These are phyloP conservation scores for Drosophila bocki DNA, from an alignment of 1,140 invertebrate species.

Conservation along the genomic window DNA sequence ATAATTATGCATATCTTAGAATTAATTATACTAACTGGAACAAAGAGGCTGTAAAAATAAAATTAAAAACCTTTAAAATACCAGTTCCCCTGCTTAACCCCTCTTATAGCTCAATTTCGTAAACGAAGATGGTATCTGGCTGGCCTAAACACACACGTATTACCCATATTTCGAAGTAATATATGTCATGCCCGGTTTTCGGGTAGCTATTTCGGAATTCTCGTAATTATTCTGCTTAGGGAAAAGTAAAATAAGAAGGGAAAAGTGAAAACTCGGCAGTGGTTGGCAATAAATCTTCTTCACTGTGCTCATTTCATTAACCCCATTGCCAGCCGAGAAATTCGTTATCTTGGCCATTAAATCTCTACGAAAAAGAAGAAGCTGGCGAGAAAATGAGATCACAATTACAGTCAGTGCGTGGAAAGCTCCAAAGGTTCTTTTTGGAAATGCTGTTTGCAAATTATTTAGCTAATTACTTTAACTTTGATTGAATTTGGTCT, in stretches of 20 bases:
- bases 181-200: slow-evolving; percentile 31
- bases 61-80: neutral
- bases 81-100: neutral
- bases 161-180: slow-evolving; percentile 9
- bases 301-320: slow-evolving; percentile 65
- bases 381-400: slow-evolving; percentile 31
- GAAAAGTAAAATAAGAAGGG: slow-evolving; percentile 12
- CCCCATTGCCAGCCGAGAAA: slow-evolving; percentile 57
- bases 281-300: slow-evolving; percentile 75
- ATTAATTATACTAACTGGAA: neutral
- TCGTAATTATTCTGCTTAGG: slow-evolving; percentile 26
- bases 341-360: slow-evolving; percentile 53
- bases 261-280: slow-evolving; percentile 70
- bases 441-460: slow-evolving; percentile 10
- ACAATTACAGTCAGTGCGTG: slow-evolving; percentile 52
- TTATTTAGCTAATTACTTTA: slow-evolving; percentile 3
- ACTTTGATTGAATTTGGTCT: slow-evolving; percentile 13
- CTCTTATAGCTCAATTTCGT: slow-evolving; percentile 1
- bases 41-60: slow-evolving; percentile 5
- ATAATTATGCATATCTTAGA: neutral
- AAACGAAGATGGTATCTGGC: neutral
- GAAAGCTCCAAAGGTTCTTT: slow-evolving; percentile 52
- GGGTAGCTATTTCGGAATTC: slow-evolving; percentile 49
- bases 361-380: slow-evolving; percentile 44
- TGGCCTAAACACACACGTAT: slow-evolving; percentile 1